Percentiles rank a stretch among this genome's conserved stretches.
These are phyloP conservation scores for Cremastinae sp. DNA, from an alignment of 2,888 invertebrate species.

Conservation along the genomic window DNA sequence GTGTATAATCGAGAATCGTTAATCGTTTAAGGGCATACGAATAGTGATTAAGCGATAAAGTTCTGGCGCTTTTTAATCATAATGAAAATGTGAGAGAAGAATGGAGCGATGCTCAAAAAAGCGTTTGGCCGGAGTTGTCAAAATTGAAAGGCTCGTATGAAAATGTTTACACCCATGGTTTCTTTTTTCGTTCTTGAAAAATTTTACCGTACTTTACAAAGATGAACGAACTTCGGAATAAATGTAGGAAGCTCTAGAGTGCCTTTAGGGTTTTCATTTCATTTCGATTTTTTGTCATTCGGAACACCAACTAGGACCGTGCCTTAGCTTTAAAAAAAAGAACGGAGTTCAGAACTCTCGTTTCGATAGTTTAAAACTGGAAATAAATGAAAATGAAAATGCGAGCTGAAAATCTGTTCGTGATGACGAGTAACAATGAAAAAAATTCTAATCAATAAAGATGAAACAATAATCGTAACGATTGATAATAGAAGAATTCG, in stretches of 20 bases:
- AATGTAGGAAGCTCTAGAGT: constrained; percentile 66
- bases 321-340: constrained; percentile 72
- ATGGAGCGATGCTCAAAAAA: constrained; percentile 54
- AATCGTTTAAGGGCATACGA: constrained; percentile 58
- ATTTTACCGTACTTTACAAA: constrained; percentile 53
- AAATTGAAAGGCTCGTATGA: constrained; percentile 42
- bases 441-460: constrained; percentile 58
- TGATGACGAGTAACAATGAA: constrained; percentile 34
- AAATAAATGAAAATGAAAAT: constrained; percentile 38
- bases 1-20: constrained; percentile 66
- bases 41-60: constrained; percentile 55
- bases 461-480: constrained; percentile 51
- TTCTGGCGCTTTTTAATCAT: constrained; percentile 69
- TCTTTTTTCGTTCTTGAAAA: constrained; percentile 13
- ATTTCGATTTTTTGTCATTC: constrained; percentile 62
- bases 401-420: constrained; percentile 22
- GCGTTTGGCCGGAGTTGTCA: constrained; percentile 15
- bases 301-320: constrained; percentile 70
- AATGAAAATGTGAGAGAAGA: constrained; percentile 52
- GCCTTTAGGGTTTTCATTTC: constrained; percentile 73
- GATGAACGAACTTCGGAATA: constrained; percentile 21
- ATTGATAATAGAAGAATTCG: constrained; percentile 57
- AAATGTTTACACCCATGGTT: constrained; percentile 36
- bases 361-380: constrained; percentile 53
- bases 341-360: constrained; percentile 28